Base-by-base conservation (phyloP, 1,140 invertebrate species). In the Theocolax elegans region DNA sequence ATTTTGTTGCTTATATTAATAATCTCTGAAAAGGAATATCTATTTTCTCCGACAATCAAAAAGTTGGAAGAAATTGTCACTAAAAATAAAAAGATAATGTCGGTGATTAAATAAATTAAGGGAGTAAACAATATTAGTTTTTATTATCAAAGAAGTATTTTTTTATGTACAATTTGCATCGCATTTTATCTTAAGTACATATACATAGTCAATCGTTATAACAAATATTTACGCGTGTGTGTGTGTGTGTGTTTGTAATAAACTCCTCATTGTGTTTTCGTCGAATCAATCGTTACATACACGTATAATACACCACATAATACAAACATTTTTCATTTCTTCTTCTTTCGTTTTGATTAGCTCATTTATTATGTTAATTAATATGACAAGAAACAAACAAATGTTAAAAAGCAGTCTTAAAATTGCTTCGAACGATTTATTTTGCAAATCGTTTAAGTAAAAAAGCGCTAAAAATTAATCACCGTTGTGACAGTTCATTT, bases 61-160 rank as follows among this genome's bases (percentile, higher is more conserved):
- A n/a, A n/a, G n/a, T n/a, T n/a, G n/a, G n/a, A n/a, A n/a, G n/a
- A n/a, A n/a, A n/a, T n/a, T n/a, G n/a, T n/a, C n/a, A n/a, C n/a
- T n/a, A n/a, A n/a, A n/a, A n/a, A n/a, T n/a, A n/a, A n/a, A n/a
- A n/a, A n/a, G n/a, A n/a, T n/a, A n/a, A n/a, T n/a, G n/a, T n/a
- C n/a, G n/a, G n/a, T n/a, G n/a, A n/a, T n/a, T n/a, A n/a, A n/a
- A n/a, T n/a, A n/a, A n/a, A n/a, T n/a, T n/a, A n/a, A n/a, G n/a
- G n/a, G n/a, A n/a, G n/a, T n/a, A n/a, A n/a, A n/a, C n/a, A n/a
- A n/a, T n/a, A n/a, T n/a, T n/a, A n/a, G n/a, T n/a, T 76, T 79
- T 78, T 78, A 77, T 76, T 77, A 76, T 15, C 48, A 79, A 78
- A 77, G 49, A 66, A 77, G 73, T 69, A n/a, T n/a, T n/a, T n/a